A percentile compares a stretch with the other conserved stretches of the same genome.
Evolutionary conservation across 1,140 invertebrate genomes (phyloP).

Genomic region (Geopemphigus sp.): DNA sequence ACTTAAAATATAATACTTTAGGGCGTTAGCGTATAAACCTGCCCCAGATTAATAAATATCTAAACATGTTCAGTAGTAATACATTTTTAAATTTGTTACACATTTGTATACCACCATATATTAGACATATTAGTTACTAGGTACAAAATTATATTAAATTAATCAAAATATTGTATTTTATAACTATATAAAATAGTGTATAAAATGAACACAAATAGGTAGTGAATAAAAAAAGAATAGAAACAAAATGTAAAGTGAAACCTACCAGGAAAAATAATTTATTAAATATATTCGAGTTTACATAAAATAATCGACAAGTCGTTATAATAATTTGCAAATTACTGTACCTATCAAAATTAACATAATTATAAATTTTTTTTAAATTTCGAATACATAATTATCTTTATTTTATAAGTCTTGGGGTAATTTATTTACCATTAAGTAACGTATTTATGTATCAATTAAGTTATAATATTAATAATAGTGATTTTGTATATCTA

Average conservation of each 20-base stretch:
- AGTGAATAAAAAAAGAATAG: neutral
- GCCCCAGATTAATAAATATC: neutral
- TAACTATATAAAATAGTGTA: neutral
- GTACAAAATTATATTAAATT: neutral
- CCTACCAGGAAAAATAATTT: neutral
- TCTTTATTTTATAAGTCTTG: neutral
- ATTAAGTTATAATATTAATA: neutral
- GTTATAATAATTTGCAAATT: no score
- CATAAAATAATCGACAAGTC: no score
- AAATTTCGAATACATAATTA: neutral
- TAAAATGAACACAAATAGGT: slow-evolving; percentile 42
- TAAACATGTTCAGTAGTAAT: no score
- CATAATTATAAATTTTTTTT: no score
- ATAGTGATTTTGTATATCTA: neutral
- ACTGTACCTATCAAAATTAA: no score
- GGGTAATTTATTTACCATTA: neutral
- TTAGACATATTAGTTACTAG: neutral
- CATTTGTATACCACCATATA: neutral
- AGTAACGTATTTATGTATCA: neutral
- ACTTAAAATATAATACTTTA: neutral
- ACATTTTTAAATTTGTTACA: neutral
- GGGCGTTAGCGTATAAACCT: neutral
- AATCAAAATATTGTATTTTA: slow-evolving; percentile 1
- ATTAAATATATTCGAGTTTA: slow-evolving; percentile 11
- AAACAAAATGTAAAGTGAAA: neutral